Conservation (phyloP, 2,888 invertebrate genomes). For the Neocrepidodera transversa region DNA sequence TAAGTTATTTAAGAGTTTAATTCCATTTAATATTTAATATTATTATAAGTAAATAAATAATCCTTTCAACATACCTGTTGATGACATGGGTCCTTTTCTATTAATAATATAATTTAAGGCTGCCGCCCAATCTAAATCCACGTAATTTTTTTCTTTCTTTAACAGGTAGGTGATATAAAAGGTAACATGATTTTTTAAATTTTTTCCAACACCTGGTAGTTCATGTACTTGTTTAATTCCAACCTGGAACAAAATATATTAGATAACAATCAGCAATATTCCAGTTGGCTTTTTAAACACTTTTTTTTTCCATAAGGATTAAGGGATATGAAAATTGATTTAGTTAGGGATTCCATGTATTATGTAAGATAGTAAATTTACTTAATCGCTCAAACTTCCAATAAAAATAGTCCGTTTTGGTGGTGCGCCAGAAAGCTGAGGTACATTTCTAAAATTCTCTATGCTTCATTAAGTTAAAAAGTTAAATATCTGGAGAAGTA, state of each 20-base stretch:
- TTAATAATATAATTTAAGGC: slow-evolving; percentile 69
- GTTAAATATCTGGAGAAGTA: too few species aligned
- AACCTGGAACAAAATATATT: slow-evolving; percentile 52
- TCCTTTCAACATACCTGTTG: slow-evolving; percentile 60
- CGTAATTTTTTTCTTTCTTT: slow-evolving; percentile 62
- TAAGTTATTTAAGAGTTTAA: background rate
- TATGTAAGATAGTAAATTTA: too few species aligned
- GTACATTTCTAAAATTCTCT: too few species aligned
- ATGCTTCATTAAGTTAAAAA: too few species aligned
- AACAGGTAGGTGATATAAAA: slow-evolving; percentile 66
- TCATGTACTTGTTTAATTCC: slow-evolving; percentile 68
- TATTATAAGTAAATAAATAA: background rate
- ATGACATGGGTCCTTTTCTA: slow-evolving; percentile 68
- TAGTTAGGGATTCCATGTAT: too few species aligned
- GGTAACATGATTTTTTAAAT: slow-evolving; percentile 74
- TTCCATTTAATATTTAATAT: too few species aligned
- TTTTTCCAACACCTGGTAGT: slow-evolving; percentile 73
- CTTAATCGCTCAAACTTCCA: too few species aligned
- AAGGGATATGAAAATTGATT: too few species aligned
- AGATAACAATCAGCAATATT: background rate
- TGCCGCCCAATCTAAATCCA: slow-evolving; percentile 68
- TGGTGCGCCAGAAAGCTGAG: too few species aligned
- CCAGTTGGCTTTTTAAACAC: too few species aligned
- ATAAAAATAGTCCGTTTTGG: too few species aligned
- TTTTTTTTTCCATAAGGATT: too few species aligned